Conservation (phyloP, 2,888 invertebrate genomes). For the Lepetodrilus schrolli region DNA sequence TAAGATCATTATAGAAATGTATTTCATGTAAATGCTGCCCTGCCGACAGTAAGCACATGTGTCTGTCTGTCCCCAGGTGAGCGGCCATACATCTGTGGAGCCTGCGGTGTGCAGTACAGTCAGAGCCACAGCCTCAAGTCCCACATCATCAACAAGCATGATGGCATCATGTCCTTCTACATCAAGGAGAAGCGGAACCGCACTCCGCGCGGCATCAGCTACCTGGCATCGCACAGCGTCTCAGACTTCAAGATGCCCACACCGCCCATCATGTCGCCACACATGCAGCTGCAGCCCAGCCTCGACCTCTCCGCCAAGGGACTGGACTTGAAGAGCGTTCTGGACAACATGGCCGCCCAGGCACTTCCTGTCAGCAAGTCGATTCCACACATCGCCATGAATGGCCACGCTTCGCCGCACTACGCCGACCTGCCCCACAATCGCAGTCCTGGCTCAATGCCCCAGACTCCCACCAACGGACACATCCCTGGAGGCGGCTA, state of each 20-base stretch:
- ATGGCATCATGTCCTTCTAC: slow-evolving; percentile 74
- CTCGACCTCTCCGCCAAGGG: slow-evolving; percentile 40
- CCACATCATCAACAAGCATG: slow-evolving; percentile 75
- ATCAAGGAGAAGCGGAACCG: slow-evolving; percentile 73
- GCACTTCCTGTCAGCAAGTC: slow-evolving; percentile 45
- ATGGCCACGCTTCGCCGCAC: slow-evolving; percentile 58
- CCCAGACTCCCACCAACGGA: slow-evolving; percentile 22
- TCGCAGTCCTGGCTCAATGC: slow-evolving; percentile 32
- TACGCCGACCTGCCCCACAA: slow-evolving; percentile 52
- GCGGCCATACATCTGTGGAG: slow-evolving; percentile 74
- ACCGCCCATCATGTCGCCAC: slow-evolving; percentile 53
- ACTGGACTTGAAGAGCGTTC: slow-evolving; percentile 39
- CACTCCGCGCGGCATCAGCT: slow-evolving; percentile 67
- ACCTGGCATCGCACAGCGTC: slow-evolving; percentile 61
- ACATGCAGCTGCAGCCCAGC: slow-evolving; percentile 35
- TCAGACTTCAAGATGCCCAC: slow-evolving; percentile 61
- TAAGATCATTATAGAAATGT: neutral
- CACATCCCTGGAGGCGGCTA: neutral
- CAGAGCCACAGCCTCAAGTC: slow-evolving; percentile 75
- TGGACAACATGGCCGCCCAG: slow-evolving; percentile 44
- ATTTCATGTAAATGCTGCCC: neutral
- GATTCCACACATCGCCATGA: slow-evolving; percentile 57
- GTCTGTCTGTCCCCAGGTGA: slow-evolving; percentile 69
- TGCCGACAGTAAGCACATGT: too few relatives aligned
- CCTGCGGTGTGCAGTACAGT: slow-evolving; percentile 75